These are phyloP conservation scores for Cephus rjabovi DNA, from an alignment of 2,888 invertebrate genomes.

Conservation along the genomic window DNA sequence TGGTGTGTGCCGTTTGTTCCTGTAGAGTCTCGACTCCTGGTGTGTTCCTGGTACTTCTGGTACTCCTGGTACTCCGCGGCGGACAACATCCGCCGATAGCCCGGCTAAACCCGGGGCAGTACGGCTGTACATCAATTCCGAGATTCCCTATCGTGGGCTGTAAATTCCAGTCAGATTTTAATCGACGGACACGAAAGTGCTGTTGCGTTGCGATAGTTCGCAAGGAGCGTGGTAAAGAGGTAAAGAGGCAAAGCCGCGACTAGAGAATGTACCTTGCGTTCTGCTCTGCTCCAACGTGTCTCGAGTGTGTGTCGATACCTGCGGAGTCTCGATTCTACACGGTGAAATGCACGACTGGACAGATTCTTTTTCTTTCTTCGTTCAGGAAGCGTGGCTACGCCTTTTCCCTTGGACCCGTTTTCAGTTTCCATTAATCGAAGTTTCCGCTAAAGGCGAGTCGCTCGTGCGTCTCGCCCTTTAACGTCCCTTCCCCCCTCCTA, in stretches of 20 bases:
- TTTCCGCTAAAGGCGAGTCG: neutral
- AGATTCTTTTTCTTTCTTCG: neutral
- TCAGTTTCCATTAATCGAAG: neutral
- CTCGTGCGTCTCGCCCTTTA: neutral
- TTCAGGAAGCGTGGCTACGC: neutral
- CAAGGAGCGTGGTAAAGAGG: slow-evolving; percentile 10
- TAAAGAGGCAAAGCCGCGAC: neutral
- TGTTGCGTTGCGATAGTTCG: slow-evolving; percentile 22
- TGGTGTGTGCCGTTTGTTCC: neutral
- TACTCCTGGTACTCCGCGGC: neutral
- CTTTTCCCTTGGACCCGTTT: neutral
- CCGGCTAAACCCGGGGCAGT: slow-evolving; percentile 18
- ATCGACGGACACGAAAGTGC: slow-evolving; percentile 34
- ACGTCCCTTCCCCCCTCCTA: neutral
- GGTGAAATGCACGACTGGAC: neutral
- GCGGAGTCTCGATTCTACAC: neutral
- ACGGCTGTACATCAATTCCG: slow-evolving; percentile 39
- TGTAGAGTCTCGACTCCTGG: neutral
- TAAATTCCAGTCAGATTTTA: slow-evolving; percentile 43
- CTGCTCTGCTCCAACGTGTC: neutral
- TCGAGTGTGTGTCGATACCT: neutral
- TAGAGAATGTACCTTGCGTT: neutral
- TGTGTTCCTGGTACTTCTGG: neutral
- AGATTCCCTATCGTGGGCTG: slow-evolving; percentile 40
- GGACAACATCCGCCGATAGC: slow-evolving; percentile 6